Base-by-base conservation (phyloP, 1,140 invertebrate species). In the Idris sp. region DNA sequence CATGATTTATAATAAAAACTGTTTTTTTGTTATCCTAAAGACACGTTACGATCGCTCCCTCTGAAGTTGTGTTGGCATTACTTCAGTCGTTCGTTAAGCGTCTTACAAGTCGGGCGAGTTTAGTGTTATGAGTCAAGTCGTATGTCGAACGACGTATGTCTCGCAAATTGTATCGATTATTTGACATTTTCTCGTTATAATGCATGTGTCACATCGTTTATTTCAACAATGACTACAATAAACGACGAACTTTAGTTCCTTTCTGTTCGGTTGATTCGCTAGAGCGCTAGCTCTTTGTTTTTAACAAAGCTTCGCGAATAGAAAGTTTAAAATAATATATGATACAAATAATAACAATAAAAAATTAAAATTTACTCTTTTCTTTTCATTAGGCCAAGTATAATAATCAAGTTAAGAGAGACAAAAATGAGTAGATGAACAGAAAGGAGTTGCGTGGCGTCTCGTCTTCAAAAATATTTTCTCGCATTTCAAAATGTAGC, bases 71-170 rank as follows among this genome's bases (percentile, higher is more conserved):
- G 19, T 1, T 40, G 43, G 28, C 15, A n/a, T 30, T 64, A 58
- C 59, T 58, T 51, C 31, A 6, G 44, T 73, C 69, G 40, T 59
- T 64, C 76, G 51, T 84, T 80, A 51, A 79, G 53, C 65, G 76
- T 84, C 79, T 82, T 81, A 80, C 82, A 65, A 81, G 73, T 81
- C 77, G 51, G 62, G 68, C 82, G 79, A 80, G 77, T 79, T 78
- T 79, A 71, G 69, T 69, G 62, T 80, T 79, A 59, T 62, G 48
- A 72, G 82, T 86, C 84, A n/a, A 84, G 82, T 85, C 81, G 65
- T 76, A 67, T 71, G 81, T 85, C 76, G 56, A 79, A 82, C 58
- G 77, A 82, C 77, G 71, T 81, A 68, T 43, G 59, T 83, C 53
- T 83, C 48, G 68, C 64, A 72, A 78, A 64, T 71, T 54, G 28